Evolutionary conservation across 2,797 vertebrate species (phyloP), one percentile per base, ranked within the genome.

Genomic region (Acanthornis magna): DNA sequence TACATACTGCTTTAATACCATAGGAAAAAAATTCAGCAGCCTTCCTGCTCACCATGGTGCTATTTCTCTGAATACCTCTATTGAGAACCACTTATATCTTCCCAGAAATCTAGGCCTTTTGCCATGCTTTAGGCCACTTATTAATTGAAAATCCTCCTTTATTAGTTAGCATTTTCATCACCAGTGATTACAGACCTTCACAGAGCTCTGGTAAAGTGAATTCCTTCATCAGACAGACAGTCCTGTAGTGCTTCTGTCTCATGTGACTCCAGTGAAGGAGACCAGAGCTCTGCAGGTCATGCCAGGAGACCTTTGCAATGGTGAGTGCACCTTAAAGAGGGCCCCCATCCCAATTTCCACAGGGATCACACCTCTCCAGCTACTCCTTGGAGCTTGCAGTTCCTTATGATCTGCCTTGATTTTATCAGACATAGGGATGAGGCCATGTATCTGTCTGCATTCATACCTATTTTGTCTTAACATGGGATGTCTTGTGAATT

Each of bases 141-240:
- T 26, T 77, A 34, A 80, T 77, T 88, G 34, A 66, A 89, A 93
- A 74, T 63, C 34, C 26, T 66, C n/a, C 57, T 82, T 87, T 45
- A 25, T 91, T 78, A 87, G 20, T 45, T 65, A 85, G 65, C 45
- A 36, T 32, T 95, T 93, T 95, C 71, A 85, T 74, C 45, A 30
- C 61, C 74, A 85, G 23, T 79, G 42, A 85, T 92, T 81, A 76
- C 74, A 91, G 74, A 76, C 60, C 51, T 89, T 85, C 36, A 62
- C 13, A 73, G 78, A 91, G 36, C 50, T 84, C 65, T 80, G 38
- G 51, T 87, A 66, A 88, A 77, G 68, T 45, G 11, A 78, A 38
- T 84, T 81, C 50, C 40, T 81, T 70, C 48, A 45, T 53, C 53
- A 48, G 13, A 27, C 53, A 66, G 68, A 19, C 29, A 42, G 38